These are phyloP conservation scores for Paracanthobrama guichenoti DNA, from an alignment of 2,113 vertebrate species.

Conservation along the genomic window DNA sequence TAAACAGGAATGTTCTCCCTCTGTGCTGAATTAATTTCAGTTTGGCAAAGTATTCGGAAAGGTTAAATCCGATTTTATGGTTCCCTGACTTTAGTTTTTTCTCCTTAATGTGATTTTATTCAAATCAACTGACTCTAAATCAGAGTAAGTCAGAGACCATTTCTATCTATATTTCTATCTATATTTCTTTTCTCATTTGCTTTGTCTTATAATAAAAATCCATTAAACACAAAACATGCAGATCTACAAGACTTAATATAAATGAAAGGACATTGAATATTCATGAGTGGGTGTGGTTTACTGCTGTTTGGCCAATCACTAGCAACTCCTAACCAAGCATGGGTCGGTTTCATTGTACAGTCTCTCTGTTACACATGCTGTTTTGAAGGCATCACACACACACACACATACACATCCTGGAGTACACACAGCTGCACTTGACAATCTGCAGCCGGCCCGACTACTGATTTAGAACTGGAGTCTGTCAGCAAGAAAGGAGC, in stretches of 20 bases:
- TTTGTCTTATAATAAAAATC: slow-evolving; percentile 2
- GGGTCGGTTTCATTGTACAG: slow-evolving; percentile 85
- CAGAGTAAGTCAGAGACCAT: background rate
- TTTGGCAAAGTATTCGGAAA: slow-evolving; percentile 17
- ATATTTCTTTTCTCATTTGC: background rate
- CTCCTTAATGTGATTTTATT: slow-evolving; percentile 3
- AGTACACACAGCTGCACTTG: slow-evolving; percentile 69
- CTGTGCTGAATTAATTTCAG: background rate
- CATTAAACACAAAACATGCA: background rate
- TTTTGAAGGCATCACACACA: slow-evolving; percentile 74
- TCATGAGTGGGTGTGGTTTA: slow-evolving; percentile 32
- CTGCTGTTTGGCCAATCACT: slow-evolving; percentile 46
- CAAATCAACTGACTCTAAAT: slow-evolving; percentile 16
- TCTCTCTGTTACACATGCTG: slow-evolving; percentile 60
- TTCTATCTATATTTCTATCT: too few species aligned
- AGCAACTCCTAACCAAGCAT: slow-evolving; percentile 61
- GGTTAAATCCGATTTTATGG: slow-evolving; percentile 30
- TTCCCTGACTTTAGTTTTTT: slow-evolving; percentile 4
- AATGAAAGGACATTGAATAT: slow-evolving; percentile 19
- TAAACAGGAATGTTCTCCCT: slow-evolving; percentile 34
- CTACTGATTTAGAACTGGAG: slow-evolving; percentile 17
- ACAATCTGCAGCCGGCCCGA: slow-evolving; percentile 48
- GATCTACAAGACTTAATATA: slow-evolving; percentile 29
- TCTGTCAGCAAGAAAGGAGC: background rate
- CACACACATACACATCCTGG: slow-evolving; percentile 37